Base-by-base conservation (phyloP, 1,140 invertebrate genomes). In the Calephelis virginiensis region DNA sequence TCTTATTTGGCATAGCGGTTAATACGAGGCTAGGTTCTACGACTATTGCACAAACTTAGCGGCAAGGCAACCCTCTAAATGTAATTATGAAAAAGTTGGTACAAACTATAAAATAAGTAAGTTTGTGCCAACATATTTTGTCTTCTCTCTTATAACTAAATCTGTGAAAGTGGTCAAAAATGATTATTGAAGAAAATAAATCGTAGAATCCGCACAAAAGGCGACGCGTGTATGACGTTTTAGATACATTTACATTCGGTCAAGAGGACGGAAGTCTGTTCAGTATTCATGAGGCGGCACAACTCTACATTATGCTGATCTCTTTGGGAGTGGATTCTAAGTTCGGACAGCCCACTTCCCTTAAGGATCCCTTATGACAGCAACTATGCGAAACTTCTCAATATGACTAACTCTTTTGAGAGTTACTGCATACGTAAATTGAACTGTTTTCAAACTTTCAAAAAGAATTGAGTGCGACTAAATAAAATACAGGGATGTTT, bases 211-310 rank as follows among this genome's bases (percentile, higher is more conserved):
- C 37, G 12, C 37, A 37, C 37, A 59, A 59, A 59, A 59, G 28
- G 56, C 12, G 37, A 59, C 38, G 56, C 38, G 56, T 59, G 56
- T 59, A 59, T 38, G 37, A 10, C 56, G 38, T 59, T 56, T 56
- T 65, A 56, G 37, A 45, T 59, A 56, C 40, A 46, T 45, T 53
- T 65, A 49, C 40, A 43, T 59, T 56, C 50, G 63, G 63, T 56
- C 63, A 65, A 59, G 49, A 65, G 40, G 17, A 45, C 49, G 49
- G 37, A 53, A 43, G 50, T 13, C 53, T 74, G 63, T 64, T 85
- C 77, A 85, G 80, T 86, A 85, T 86, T 86, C 84, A 86, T 82
- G 83, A 84, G 75, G 70, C 65, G 75, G 70, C 65, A 67, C 67
- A 67, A 60, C 72, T 77, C 75, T 72, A 72, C 74, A 85, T 83